Percentiles rank a stretch among this genome's conserved stretches.
phyloP scores from a whole-genome alignment of 2,888 invertebrate species.

The Crossocerus cetratus region DNA sequence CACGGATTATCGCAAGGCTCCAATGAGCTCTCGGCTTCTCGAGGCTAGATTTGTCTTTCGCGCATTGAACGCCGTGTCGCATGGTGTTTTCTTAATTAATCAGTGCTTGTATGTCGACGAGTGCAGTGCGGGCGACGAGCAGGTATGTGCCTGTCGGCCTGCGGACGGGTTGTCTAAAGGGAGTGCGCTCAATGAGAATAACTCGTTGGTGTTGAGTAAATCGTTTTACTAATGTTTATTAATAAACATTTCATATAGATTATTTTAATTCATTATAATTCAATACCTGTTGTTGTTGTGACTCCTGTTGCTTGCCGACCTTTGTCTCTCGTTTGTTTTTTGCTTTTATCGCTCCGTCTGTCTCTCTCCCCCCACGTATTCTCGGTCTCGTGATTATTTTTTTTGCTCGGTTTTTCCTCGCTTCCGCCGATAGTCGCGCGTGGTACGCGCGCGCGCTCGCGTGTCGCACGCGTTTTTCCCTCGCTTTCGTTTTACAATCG shows the following conservation, averaged over 20 bases:
- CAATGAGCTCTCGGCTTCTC: too few species aligned
- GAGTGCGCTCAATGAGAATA: slow-evolving; percentile 14
- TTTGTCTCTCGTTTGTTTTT: slow-evolving; percentile 12
- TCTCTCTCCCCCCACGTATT: neutral
- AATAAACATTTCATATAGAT: slow-evolving; percentile 75
- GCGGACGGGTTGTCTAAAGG: neutral
- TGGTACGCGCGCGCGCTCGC: too few species aligned
- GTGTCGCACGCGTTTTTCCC: too few species aligned
- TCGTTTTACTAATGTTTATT: slow-evolving; percentile 75
- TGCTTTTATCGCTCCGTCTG: neutral
- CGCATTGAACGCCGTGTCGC: too few species aligned
- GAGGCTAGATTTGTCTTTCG: too few species aligned
- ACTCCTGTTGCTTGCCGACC: slow-evolving; percentile 51
- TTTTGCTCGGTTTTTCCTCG: neutral
- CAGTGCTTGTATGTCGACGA: too few species aligned
- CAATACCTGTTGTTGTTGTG: slow-evolving; percentile 68
- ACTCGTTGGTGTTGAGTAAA: slow-evolving; percentile 59
- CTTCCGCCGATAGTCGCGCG: too few species aligned
- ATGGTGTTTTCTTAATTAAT: too few species aligned
- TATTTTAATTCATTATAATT: slow-evolving; percentile 73
- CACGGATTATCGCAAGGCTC: too few species aligned
- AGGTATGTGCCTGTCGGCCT: too few species aligned
- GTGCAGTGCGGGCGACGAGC: too few species aligned
- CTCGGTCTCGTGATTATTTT: neutral
- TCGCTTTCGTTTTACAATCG: too few species aligned